phyloP scores from a whole-genome alignment of 2,888 invertebrate genomes.

The Microdon myrmicae region DNA sequence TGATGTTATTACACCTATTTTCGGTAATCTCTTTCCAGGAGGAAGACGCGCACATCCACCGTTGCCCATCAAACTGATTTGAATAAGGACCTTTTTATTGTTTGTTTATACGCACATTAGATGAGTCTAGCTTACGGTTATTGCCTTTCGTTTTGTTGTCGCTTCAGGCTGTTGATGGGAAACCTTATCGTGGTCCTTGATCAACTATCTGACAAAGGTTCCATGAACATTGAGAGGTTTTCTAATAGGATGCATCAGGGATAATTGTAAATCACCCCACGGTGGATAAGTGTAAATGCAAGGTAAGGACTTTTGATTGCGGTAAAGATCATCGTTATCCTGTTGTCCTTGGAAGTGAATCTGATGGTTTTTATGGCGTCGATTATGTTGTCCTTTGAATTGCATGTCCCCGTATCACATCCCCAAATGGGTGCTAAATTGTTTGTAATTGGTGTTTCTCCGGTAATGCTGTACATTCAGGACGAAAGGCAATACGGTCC shows the following conservation, averaged over 20 bases:
- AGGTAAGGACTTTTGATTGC: not conserved
- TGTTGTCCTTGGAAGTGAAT: conserved; percentile 48
- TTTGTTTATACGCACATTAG: conserved; percentile 56
- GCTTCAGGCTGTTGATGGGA: conserved; percentile 9
- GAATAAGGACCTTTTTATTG: conserved; percentile 56
- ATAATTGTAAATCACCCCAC: conserved; percentile 42
- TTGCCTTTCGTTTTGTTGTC: conserved; percentile 44
- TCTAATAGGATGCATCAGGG: conserved; percentile 39
- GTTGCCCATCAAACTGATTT: conserved; percentile 52
- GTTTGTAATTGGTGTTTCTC: conserved; percentile 52
- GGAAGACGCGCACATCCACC: conserved; percentile 27
- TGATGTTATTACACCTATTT: conserved; percentile 56
- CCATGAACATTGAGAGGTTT: no score
- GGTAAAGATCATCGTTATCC: conserved; percentile 13
- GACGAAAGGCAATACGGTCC: no score
- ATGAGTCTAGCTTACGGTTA: conserved; percentile 48
- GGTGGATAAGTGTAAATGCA: conserved; percentile 18
- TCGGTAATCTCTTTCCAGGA: conserved; percentile 54
- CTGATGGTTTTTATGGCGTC: conserved; percentile 47
- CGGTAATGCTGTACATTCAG: no score
- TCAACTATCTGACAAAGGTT: no score
- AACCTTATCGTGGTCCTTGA: conserved; percentile 35
- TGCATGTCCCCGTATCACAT: conserved; percentile 14
- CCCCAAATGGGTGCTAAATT: conserved; percentile 43
- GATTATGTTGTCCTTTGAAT: conserved; percentile 45